These are phyloP conservation scores for Entomobrya multifasciata DNA, from an alignment of 2,888 invertebrate genomes.

Conservation along the genomic window DNA sequence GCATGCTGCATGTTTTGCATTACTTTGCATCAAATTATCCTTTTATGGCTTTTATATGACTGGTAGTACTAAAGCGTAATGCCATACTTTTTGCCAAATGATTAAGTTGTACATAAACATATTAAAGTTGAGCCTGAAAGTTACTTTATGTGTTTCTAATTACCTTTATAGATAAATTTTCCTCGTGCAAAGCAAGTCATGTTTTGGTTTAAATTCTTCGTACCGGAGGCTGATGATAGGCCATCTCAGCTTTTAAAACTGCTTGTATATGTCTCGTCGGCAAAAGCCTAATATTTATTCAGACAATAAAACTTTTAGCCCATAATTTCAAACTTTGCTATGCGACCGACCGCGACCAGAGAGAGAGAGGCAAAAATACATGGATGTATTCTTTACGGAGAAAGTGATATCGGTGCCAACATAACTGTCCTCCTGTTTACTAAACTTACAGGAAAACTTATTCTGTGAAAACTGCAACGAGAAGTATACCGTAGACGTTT, in stretches of 20 bases:
- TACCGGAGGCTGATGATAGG: conserved; percentile 1
- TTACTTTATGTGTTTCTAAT: conserved; percentile 50
- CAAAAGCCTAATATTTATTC: not conserved
- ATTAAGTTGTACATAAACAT: conserved; percentile 41
- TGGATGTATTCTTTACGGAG: conserved; percentile 13
- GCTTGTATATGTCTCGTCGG: conserved; percentile 15
- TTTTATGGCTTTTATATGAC: conserved; percentile 42
- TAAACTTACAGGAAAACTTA: too few species aligned
- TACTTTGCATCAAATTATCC: conserved; percentile 49
- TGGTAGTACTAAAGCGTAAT: not conserved
- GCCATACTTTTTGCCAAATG: conserved; percentile 3
- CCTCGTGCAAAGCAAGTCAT: too few species aligned
- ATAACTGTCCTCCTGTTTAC: not conserved
- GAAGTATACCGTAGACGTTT: too few species aligned
- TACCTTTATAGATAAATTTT: conserved; percentile 23
- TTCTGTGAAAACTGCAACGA: too few species aligned
- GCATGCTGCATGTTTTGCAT: conserved; percentile 47
- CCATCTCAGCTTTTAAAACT: not conserved
- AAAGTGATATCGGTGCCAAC: not conserved
- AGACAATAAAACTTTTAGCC: conserved; percentile 18
- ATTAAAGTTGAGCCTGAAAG: not conserved
- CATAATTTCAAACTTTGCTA: not conserved
- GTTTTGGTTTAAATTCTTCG: not conserved
- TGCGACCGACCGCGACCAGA: too few species aligned
- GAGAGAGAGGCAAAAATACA: conserved; percentile 3